Percentiles rank a stretch among this genome's conserved stretches.
These are phyloP conservation scores for Plodia interpunctella DNA, from an alignment of 1,140 invertebrate genomes.

Conservation along the genomic window DNA sequence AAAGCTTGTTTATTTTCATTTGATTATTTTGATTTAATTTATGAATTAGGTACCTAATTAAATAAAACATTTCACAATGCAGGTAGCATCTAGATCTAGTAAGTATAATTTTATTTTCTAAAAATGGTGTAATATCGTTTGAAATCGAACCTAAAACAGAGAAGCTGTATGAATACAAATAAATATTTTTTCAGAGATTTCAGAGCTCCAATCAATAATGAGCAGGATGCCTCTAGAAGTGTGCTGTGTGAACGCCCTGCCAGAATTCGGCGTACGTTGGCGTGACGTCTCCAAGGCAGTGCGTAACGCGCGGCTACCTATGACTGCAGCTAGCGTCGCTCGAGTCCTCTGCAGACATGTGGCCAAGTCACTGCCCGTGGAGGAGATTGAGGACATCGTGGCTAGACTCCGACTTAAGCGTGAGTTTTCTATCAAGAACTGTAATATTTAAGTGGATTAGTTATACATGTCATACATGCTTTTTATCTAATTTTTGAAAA, in stretches of 20 bases:
- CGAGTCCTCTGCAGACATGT: slow-evolving; percentile 39
- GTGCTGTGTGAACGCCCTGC: slow-evolving; percentile 33
- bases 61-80: too few species aligned
- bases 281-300: slow-evolving; percentile 38
- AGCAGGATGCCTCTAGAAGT: slow-evolving; percentile 44
- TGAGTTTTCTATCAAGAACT: slow-evolving; percentile 28
- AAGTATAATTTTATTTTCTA: too few species aligned
- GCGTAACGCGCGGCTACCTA: slow-evolving; percentile 41
- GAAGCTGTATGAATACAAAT: background rate
- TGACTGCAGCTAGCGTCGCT: slow-evolving; percentile 47
- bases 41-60: too few species aligned
- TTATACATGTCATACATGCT: too few species aligned
- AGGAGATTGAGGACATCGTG: slow-evolving; percentile 48
- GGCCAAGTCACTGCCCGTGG: slow-evolving; percentile 21
- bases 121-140: too few species aligned
- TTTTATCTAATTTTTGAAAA: too few species aligned
- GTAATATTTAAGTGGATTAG: background rate
- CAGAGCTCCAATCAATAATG: slow-evolving; percentile 43
- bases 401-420: slow-evolving; percentile 40
- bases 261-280: slow-evolving; percentile 55
- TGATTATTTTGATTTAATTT: too few species aligned
- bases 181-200: slow-evolving; percentile 38
- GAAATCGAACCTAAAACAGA: background rate
- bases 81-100: too few species aligned
- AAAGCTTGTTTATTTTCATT: too few species aligned